Conservation (phyloP, 2,888 invertebrate genomes). For the Scrobipalpa costella region DNA sequence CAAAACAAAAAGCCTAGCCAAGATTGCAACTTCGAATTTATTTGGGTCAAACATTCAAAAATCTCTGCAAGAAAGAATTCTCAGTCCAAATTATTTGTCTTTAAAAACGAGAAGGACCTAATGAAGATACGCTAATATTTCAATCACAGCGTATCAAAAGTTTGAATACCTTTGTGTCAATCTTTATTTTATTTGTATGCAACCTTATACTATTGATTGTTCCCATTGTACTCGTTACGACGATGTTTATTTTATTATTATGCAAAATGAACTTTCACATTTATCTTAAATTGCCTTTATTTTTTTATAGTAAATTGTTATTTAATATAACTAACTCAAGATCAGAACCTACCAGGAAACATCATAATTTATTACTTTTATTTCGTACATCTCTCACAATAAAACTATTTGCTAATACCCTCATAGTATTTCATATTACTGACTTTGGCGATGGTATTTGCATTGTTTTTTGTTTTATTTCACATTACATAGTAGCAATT, state of each 20-base stretch:
- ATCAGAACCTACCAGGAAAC: too few species aligned
- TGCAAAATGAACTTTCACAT: too few species aligned
- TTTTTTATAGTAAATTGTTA: too few species aligned
- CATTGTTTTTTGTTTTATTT: background rate
- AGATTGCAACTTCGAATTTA: background rate
- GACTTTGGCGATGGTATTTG: background rate
- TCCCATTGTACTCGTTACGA: background rate
- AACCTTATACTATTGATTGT: background rate
- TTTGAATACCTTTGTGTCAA: background rate
- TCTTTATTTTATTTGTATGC: background rate
- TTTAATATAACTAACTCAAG: too few species aligned
- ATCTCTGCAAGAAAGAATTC: background rate
- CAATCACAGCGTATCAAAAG: background rate
- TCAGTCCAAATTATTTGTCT: background rate
- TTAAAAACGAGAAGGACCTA: constrained; percentile 7
- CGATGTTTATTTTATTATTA: background rate
- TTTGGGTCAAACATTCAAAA: background rate
- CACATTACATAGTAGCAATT: background rate
- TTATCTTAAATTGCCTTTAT: too few species aligned
- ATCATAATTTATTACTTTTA: too few species aligned
- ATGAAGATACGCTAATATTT: background rate
- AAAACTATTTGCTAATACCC: too few species aligned
- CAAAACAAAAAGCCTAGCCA: background rate
- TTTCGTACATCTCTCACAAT: too few species aligned
- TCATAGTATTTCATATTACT: background rate